phyloP scores from a whole-genome alignment of 2,888 invertebrate species.

The Phorcus lineatus region DNA sequence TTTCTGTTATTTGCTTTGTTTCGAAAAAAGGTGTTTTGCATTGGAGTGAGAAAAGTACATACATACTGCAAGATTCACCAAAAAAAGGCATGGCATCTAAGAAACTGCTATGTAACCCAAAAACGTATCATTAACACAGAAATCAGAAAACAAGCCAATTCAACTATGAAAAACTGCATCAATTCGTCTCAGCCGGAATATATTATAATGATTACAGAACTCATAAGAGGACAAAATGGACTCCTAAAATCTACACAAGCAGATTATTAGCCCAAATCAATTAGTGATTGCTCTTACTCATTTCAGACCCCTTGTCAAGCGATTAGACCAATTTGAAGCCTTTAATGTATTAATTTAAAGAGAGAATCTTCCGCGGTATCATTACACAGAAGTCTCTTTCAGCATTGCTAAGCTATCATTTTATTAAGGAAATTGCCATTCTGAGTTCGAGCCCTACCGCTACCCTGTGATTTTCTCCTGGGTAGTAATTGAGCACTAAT shows the following conservation, averaged over 20 bases:
- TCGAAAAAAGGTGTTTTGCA: too few relatives aligned
- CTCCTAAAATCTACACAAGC: conserved; percentile 5
- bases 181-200: conserved; percentile 15
- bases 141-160: too few relatives aligned
- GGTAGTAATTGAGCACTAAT: conserved; percentile 10
- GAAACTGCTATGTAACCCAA: too few relatives aligned
- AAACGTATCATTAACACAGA: too few relatives aligned
- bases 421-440: conserved; percentile 25
- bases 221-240: background rate
- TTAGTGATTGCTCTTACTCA: conserved; percentile 3
- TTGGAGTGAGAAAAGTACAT: too few relatives aligned
- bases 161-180: background rate
- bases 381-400: background rate
- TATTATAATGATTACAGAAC: conserved; percentile 13
- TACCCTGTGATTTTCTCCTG: conserved; percentile 3
- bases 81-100: too few relatives aligned
- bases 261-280: conserved; percentile 8
- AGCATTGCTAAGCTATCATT: conserved; percentile 25
- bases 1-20: too few relatives aligned
- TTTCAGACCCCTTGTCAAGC: conserved; percentile 1
- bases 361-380: background rate
- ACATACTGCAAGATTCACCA: too few relatives aligned
- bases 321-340: conserved; percentile 12
- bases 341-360: conserved; percentile 20
- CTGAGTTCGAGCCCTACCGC: background rate